Evolutionary conservation across 2,888 invertebrate species (phyloP).

Genomic region (Drosophila paramelanica): DNA sequence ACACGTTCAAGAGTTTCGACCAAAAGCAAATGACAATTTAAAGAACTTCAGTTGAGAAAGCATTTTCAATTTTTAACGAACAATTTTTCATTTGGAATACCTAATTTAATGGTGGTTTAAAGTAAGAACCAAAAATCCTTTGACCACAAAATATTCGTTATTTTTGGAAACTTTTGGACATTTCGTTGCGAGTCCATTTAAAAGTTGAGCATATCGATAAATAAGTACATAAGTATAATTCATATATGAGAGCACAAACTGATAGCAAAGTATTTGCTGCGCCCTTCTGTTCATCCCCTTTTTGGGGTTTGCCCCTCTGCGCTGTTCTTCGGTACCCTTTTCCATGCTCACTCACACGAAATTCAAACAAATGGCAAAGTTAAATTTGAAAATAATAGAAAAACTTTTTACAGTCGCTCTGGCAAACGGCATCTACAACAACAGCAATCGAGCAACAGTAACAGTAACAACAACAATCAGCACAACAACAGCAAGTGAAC

Average conservation of each 20-base stretch:
- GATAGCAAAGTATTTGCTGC: constrained; percentile 48
- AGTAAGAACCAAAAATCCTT: not conserved
- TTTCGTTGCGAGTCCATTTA: constrained; percentile 31
- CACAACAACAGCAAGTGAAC: constrained; percentile 46
- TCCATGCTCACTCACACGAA: constrained; percentile 59
- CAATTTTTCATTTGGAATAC: not conserved
- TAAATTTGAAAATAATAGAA: constrained; percentile 83
- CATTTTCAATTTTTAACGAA: not conserved
- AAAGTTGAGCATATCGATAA: constrained; percentile 63
- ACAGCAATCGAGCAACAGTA: constrained; percentile 34
- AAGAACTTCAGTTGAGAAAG: not conserved
- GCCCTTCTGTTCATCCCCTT: not conserved
- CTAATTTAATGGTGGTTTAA: not conserved
- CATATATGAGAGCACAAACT: constrained; percentile 53
- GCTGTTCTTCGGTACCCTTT: constrained; percentile 20
- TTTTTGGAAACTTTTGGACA: constrained; percentile 11
- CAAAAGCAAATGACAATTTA: constrained; percentile 3
- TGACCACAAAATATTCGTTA: constrained; percentile 15
- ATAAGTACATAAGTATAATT: constrained; percentile 49
- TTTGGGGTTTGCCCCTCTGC: not conserved
- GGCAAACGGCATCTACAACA: constrained; percentile 50
- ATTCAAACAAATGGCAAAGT: constrained; percentile 79
- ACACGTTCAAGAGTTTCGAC: constrained; percentile 10
- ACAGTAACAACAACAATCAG: constrained; percentile 35
- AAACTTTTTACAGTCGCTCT: constrained; percentile 74